Base-by-base conservation (phyloP, 2,113 vertebrate species). In the Colinus virginianus region DNA sequence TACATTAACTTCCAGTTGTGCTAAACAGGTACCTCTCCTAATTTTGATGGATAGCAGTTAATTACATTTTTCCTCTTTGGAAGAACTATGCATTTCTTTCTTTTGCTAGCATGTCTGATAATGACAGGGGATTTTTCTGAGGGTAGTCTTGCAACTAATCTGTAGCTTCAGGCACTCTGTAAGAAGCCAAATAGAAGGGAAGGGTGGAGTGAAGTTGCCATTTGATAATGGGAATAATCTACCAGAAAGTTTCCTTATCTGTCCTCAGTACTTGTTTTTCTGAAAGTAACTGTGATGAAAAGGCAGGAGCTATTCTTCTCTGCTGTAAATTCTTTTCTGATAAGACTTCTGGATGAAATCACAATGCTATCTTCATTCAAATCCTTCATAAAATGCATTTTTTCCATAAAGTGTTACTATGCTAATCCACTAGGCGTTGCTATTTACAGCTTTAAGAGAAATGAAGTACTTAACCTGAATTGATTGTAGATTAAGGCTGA, bases 121-220 rank as follows among this genome's bases (percentile, higher is more conserved):
- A 93, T 69, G 21, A 21, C n/a, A 86, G 79, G 93, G 94, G 88
- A 92, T 96, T 97, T 96, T 97, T 97, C 85, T 86, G 84, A 83
- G 88, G 58, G 67, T 84, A 83, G 56, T 93, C 78, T 94, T 96
- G 96, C 90, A 94, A 97, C 90, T 96, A 94, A 97, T 84, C 22
- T 13, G 56, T 70, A 32, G 26, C 91, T 92, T 61, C 72, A 90
- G 90, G 94, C 25, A 17, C n/a, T 86, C 48, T 91, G 40, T 81
- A 87, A 82, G 77, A 93, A 90, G 72, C 79, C 59, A 90, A 84
- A 97, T 81, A 95, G 80, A 96, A 93, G 93, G 88, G 76, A 96
- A 97, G 95, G 97, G 93, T 87, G 94, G 92, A 75, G 90, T 15
- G 23, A 90, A 91, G 90, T 95, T 84, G 71, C 94, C 83, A 28